Evolutionary conservation across 2,113 vertebrate species (phyloP).

Genomic region (Phainopepla nitens): DNA sequence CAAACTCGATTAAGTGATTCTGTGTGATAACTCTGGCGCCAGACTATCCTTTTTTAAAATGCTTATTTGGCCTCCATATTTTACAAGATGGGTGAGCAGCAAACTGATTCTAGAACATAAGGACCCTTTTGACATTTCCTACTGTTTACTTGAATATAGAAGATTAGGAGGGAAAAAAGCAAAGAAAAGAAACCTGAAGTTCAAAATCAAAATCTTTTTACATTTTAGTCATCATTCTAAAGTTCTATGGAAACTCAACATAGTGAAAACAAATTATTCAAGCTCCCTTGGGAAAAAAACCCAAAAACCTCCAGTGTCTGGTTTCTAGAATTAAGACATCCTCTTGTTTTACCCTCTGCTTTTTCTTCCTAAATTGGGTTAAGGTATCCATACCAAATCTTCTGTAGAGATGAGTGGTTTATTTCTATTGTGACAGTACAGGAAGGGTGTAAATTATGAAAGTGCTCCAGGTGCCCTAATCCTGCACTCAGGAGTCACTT

Average conservation of each 20-base stretch:
- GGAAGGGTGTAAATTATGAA: neutral
- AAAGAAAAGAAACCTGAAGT: neutral
- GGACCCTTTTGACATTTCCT: neutral
- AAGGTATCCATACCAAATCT: neutral
- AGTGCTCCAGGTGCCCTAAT: neutral
- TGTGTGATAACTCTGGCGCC: neutral
- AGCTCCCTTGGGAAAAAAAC: rapidly evolving
- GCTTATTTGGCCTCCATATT: neutral
- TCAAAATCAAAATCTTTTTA: neutral
- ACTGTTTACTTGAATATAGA: neutral
- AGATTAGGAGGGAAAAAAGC: rapidly evolving
- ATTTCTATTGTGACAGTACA: neutral
- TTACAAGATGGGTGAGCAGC: neutral
- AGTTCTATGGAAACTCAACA: neutral
- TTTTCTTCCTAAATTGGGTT: neutral
- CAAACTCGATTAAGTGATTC: neutral
- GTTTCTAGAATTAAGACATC: neutral
- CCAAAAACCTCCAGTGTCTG: neutral
- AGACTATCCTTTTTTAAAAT: neutral
- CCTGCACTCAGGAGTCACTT: neutral
- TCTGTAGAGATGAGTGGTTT: neutral
- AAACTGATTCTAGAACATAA: neutral
- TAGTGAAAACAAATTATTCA: neutral
- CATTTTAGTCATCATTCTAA: neutral
- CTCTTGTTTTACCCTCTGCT: neutral